These are phyloP conservation scores for Mastacembelus armatus DNA, from an alignment of 2,797 vertebrate genomes.

Conservation along the genomic window DNA sequence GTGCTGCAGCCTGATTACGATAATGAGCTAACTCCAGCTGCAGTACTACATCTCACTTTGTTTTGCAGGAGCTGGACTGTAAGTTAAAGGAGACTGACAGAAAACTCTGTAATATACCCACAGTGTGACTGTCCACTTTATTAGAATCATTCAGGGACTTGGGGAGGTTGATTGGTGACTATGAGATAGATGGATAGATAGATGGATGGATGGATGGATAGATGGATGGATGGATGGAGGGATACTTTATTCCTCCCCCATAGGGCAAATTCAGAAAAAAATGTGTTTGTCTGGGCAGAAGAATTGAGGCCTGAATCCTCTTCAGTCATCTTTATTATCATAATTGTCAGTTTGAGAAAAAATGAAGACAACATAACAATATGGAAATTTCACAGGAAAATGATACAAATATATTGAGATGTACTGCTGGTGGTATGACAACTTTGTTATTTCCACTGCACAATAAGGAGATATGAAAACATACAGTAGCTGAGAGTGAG, in stretches of 20 bases:
- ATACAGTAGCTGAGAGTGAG: conserved; percentile 61
- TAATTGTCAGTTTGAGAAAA: conserved; percentile 67
- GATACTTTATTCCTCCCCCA: background rate
- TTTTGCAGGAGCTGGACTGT: background rate
- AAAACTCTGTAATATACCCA: too few relatives aligned
- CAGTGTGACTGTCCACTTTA: background rate
- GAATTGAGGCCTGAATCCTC: conserved; percentile 34
- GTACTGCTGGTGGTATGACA: conserved; percentile 72
- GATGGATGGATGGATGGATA: too few relatives aligned
- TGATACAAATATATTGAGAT: conserved; percentile 79
- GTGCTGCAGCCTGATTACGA: background rate
- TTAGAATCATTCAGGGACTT: conserved; percentile 29
- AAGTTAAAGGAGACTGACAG: conserved; percentile 5
- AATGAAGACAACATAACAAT: conserved; percentile 64
- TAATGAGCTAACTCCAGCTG: too few relatives aligned
- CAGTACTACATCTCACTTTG: background rate
- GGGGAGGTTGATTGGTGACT: too few relatives aligned
- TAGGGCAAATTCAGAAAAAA: too few relatives aligned
- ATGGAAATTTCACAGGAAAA: conserved; percentile 69
- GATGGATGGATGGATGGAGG: too few relatives aligned
- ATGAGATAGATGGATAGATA: too few relatives aligned
- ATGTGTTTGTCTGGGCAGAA: background rate
- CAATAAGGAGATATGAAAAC: conserved; percentile 73
- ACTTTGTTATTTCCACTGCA: conserved; percentile 64
- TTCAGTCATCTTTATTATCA: conserved; percentile 74